Percentiles rank a stretch among this genome's conserved stretches.
Evolutionary conservation across 2,113 vertebrate genomes (phyloP).

Genomic region (Spheniscus mendiculus): DNA sequence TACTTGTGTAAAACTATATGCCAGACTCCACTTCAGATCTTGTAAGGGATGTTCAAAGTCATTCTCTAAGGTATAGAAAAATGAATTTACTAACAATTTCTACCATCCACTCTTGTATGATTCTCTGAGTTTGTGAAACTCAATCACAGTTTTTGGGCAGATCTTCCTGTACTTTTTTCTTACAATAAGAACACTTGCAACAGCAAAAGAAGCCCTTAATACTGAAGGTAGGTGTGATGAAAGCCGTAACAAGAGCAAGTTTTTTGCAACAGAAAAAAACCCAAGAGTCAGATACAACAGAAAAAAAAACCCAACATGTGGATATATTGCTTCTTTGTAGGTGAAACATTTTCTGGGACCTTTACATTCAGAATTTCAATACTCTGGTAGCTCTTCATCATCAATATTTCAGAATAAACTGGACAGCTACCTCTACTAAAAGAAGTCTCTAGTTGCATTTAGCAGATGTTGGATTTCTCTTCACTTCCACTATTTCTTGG

Average conservation of each 20-base stretch:
- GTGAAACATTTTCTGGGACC: not conserved
- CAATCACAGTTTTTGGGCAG: not conserved
- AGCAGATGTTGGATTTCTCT: not conserved
- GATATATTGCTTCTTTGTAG: not conserved
- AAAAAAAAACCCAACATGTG: not conserved
- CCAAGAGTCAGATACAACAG: not conserved
- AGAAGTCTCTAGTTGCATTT: not conserved
- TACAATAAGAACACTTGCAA: not conserved
- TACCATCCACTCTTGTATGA: not conserved
- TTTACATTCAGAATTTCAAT: not conserved
- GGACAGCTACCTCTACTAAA: not conserved
- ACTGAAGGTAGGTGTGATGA: not conserved
- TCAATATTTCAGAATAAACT: not conserved
- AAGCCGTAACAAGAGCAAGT: not conserved
- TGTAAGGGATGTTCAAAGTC: not conserved
- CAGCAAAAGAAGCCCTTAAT: not conserved
- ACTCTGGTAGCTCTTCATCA: not conserved
- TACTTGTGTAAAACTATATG: not conserved
- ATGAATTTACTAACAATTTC: not conserved
- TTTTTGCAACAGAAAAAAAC: not conserved
- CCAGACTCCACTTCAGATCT: not conserved
- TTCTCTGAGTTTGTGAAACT: not conserved
- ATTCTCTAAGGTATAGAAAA: not conserved
- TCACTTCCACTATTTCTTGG: not conserved
- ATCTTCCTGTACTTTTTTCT: not conserved